Evolutionary conservation across 2,797 vertebrate species (phyloP).

Genomic region (Protonibea diacanthus): DNA sequence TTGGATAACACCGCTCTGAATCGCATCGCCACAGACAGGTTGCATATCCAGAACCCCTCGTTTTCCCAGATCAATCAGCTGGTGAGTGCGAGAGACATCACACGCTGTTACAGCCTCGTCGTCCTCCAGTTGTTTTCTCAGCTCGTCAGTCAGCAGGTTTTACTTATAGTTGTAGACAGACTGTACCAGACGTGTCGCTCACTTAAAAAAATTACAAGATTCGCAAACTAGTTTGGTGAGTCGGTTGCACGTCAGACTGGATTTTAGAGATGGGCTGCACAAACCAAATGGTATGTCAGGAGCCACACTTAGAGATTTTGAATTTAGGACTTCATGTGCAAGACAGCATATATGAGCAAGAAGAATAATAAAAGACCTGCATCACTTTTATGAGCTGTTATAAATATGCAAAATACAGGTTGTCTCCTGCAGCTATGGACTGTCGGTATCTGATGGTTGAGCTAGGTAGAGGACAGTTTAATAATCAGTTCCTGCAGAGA

Average conservation of each 20-base stretch:
- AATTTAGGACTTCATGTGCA: not conserved
- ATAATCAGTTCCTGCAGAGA: not conserved
- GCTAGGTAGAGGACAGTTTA: not conserved
- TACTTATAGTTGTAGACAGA: not conserved
- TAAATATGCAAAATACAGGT: not conserved
- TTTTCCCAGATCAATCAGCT: constrained; percentile 99
- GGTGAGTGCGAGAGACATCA: constrained; percentile 84
- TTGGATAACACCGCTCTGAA: constrained; percentile 97
- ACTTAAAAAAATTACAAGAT: constrained; percentile 35
- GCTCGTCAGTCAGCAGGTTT: constrained; percentile 24
- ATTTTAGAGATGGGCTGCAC: constrained; percentile 51
- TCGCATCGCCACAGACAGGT: constrained; percentile 95
- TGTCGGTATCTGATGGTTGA: not conserved
- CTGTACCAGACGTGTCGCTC: rapidly evolving
- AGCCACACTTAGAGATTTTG: not conserved
- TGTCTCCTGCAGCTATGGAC: not conserved
- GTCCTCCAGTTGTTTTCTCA: not conserved
- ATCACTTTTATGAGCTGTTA: not conserved
- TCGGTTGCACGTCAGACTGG: constrained; percentile 52
- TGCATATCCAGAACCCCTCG: constrained; percentile 97
- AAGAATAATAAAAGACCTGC: not conserved
- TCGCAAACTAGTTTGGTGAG: constrained; percentile 70
- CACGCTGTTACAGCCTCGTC: not conserved
- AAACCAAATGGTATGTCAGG: constrained; percentile 12
- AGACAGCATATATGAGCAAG: too few relatives aligned